These are phyloP conservation scores for Microctonus hyperodae DNA, from an alignment of 2,888 invertebrate genomes.

Conservation along the genomic window DNA sequence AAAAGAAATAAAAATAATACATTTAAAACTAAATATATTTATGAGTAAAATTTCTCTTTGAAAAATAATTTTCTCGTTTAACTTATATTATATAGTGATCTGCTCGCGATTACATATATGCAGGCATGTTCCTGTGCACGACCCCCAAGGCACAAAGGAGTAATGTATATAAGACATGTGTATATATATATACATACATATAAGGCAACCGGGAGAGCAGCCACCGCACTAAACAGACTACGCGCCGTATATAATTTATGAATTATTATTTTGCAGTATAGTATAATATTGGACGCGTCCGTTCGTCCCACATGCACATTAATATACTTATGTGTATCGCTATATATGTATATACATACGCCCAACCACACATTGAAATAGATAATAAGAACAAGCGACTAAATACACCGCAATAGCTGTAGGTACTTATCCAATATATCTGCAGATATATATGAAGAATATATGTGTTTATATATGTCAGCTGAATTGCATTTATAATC, in stretches of 20 bases:
- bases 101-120: not conserved
- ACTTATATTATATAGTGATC: not conserved
- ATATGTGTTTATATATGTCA: no score
- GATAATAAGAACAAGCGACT: not conserved
- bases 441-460: no score
- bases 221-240: constrained; percentile 50
- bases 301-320: constrained; percentile 22
- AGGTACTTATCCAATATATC: not conserved
- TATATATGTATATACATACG: not conserved
- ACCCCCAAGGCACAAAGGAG: not conserved
- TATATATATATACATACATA: constrained; percentile 3
- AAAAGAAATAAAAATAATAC: no score
- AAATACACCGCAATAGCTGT: not conserved
- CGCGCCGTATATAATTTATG: constrained; percentile 56
- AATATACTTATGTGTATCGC: not conserved
- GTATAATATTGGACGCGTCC: constrained; percentile 42
- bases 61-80: not conserved
- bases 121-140: not conserved
- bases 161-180: not conserved
- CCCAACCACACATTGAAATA: not conserved
- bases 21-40: no score
- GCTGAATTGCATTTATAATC: no score
- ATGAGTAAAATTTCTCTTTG: not conserved
- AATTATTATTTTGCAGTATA: constrained; percentile 59
- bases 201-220: constrained; percentile 27